phyloP scores from a whole-genome alignment of 2,797 vertebrate species.

The Platalea minor region DNA sequence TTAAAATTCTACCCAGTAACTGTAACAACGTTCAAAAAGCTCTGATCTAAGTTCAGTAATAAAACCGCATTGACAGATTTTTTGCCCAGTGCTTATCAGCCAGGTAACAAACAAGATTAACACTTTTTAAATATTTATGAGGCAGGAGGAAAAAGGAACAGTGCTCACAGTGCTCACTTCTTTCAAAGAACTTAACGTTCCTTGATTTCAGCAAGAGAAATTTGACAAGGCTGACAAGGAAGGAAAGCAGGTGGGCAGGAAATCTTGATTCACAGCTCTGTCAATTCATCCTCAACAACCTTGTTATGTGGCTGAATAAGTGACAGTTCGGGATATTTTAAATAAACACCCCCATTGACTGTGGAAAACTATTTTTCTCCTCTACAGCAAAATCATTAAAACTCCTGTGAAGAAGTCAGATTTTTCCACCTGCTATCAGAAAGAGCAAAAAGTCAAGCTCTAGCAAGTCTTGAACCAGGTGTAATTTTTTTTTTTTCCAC shows the following conservation, averaged over 20 bases:
- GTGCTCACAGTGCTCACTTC: background rate
- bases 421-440: slow-evolving; percentile 8
- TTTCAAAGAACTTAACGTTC: slow-evolving; percentile 10
- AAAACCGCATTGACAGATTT: slow-evolving; percentile 5
- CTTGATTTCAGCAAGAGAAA: slow-evolving; percentile 24
- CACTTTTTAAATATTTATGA: slow-evolving; percentile 47
- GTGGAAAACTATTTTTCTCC: slow-evolving; percentile 37
- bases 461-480: background rate
- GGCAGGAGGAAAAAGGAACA: background rate
- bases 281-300: slow-evolving; percentile 38
- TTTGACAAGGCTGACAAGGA: slow-evolving; percentile 47
- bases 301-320: slow-evolving; percentile 30
- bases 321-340: slow-evolving; percentile 35
- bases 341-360: slow-evolving; percentile 37
- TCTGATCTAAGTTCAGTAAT: slow-evolving; percentile 16
- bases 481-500: background rate
- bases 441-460: slow-evolving; percentile 27
- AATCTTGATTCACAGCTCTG: slow-evolving; percentile 44
- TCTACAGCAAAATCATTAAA: slow-evolving; percentile 43
- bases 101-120: slow-evolving; percentile 45
- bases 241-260: slow-evolving; percentile 45
- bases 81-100: slow-evolving; percentile 35
- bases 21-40: background rate
- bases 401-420: slow-evolving; percentile 10
- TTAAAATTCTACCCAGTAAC: slow-evolving; percentile 4